These are phyloP conservation scores for Taenioides sp. DNA, from an alignment of 2,797 vertebrate genomes.

Conservation along the genomic window DNA sequence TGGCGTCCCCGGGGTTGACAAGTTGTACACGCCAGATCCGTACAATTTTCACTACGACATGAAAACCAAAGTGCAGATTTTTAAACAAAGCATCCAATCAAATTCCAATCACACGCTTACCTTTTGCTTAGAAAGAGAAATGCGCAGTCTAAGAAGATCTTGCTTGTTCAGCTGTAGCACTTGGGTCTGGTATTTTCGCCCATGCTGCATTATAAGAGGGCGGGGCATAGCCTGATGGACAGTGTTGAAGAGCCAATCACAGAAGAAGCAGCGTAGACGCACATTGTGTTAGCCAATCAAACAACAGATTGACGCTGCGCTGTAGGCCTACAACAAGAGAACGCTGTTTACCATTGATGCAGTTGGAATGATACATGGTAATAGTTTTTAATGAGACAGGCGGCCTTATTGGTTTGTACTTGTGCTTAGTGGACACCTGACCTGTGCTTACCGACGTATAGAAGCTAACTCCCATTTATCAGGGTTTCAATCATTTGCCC, in stretches of 20 bases:
- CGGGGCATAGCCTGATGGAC: constrained; percentile 61
- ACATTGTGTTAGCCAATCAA: constrained; percentile 49
- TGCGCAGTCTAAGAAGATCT: constrained; percentile 37
- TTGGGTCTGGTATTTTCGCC: constrained; percentile 73
- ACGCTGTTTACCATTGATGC: constrained; percentile 66
- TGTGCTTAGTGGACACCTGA: neutral
- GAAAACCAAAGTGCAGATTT: neutral
- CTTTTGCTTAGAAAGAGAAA: constrained; percentile 57
- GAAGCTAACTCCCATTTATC: neutral
- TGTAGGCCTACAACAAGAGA: constrained; percentile 52
- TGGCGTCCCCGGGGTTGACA: constrained; percentile 48
- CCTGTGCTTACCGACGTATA: neutral
- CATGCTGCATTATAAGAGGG: constrained; percentile 84
- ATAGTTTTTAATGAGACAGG: constrained; percentile 22
- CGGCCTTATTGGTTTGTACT: neutral
- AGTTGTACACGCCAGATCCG: neutral
- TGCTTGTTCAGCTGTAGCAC: constrained; percentile 58
- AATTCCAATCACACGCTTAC: constrained; percentile 37
- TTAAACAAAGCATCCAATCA: too few relatives aligned
- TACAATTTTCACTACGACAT: neutral
- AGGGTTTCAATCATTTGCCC: neutral
- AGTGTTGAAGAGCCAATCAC: constrained; percentile 52
- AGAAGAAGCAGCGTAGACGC: constrained; percentile 22
- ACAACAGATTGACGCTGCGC: constrained; percentile 10
- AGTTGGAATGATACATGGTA: constrained; percentile 20